Conservation (phyloP, 2,113 vertebrate species). For the Erythrocebus patas region DNA sequence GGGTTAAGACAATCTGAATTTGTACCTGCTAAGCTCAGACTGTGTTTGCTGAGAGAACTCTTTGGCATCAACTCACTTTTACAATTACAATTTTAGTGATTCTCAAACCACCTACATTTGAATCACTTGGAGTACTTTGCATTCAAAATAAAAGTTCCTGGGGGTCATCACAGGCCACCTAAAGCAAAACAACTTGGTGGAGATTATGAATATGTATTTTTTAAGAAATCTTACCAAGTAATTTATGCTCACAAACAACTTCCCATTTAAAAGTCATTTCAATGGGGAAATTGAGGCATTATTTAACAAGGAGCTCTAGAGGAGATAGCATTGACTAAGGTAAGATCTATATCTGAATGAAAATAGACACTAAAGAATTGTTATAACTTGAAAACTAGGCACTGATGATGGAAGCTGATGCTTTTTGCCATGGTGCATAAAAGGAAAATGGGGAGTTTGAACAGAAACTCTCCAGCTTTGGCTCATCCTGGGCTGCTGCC, state of each 20-base stretch:
- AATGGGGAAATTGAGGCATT: neutral
- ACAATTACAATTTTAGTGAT: neutral
- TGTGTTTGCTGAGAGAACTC: too few relatives aligned
- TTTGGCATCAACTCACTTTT: neutral
- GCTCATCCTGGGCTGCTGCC: neutral
- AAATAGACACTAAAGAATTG: neutral
- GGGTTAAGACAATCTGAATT: neutral
- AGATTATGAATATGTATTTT: neutral
- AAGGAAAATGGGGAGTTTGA: neutral
- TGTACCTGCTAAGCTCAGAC: neutral
- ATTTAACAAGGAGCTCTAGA: neutral
- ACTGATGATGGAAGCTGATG: neutral
- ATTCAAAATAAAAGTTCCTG: neutral
- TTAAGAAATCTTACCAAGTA: neutral
- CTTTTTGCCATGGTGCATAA: neutral
- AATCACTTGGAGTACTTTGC: neutral
- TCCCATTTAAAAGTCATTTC: neutral
- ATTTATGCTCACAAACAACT: neutral
- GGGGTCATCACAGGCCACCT: neutral
- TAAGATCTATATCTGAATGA: neutral
- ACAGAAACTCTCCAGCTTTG: constrained; percentile 11
- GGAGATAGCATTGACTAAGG: neutral
- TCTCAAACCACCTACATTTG: neutral
- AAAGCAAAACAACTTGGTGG: neutral
- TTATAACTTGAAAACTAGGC: neutral